Conservation (phyloP, 2,113 vertebrate species). For the Tachysurus vachellii region DNA sequence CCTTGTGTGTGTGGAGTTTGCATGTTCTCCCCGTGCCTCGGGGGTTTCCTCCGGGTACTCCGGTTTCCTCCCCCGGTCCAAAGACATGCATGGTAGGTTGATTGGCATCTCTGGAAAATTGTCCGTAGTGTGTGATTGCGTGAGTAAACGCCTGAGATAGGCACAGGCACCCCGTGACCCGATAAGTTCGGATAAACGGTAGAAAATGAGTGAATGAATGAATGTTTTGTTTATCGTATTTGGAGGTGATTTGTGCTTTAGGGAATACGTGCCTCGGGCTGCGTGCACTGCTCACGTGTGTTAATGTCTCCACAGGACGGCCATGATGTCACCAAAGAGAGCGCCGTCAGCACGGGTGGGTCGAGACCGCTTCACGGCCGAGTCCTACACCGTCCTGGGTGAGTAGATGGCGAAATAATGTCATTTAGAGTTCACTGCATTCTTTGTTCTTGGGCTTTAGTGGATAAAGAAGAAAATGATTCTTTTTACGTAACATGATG, state of each 20-base stretch:
- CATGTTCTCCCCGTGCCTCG: too few species aligned
- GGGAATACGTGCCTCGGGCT: background rate
- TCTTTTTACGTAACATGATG: background rate
- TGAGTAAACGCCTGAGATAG: too few species aligned
- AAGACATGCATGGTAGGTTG: too few species aligned
- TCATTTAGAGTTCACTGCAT: background rate
- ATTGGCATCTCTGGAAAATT: too few species aligned
- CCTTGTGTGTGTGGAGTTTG: too few species aligned
- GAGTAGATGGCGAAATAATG: constrained; percentile 37
- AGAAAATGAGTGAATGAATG: too few species aligned
- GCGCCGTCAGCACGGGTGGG: constrained; percentile 78
- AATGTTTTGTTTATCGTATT: background rate
- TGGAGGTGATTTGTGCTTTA: background rate
- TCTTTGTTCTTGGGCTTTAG: background rate
- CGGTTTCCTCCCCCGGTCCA: too few species aligned
- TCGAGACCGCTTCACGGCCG: constrained; percentile 90
- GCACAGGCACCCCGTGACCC: too few species aligned
- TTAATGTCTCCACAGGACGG: constrained; percentile 68
- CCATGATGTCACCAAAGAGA: constrained; percentile 89
- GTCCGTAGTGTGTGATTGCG: too few species aligned
- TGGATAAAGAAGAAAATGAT: background rate
- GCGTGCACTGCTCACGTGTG: background rate
- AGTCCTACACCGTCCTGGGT: constrained; percentile 97
- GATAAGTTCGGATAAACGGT: too few species aligned
- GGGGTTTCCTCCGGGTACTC: too few species aligned